A percentile compares a stretch with the other conserved stretches of the same genome.
phyloP scores from a whole-genome alignment of 2,888 invertebrate genomes.

The Smittia aterrima region DNA sequence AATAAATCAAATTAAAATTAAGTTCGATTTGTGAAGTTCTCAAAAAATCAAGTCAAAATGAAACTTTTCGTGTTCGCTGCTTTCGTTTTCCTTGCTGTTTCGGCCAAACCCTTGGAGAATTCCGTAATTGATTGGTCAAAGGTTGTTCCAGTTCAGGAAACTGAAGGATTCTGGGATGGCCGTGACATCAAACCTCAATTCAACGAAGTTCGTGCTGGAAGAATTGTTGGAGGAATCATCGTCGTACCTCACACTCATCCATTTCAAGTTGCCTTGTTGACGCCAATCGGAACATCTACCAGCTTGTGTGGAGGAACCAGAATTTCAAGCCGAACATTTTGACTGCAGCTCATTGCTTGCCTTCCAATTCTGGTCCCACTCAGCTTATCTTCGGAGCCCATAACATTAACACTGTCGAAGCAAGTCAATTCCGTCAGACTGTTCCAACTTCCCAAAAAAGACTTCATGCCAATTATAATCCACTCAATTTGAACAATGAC shows the following conservation, averaged over 20 bases:
- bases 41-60: too few species aligned
- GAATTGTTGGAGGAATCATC: slow-evolving; percentile 41
- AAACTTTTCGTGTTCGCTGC: not conserved
- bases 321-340: slow-evolving; percentile 44
- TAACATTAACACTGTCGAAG: not conserved
- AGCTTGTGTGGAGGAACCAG: slow-evolving; percentile 49
- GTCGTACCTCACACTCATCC: slow-evolving; percentile 47
- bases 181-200: not conserved
- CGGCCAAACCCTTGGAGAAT: not conserved
- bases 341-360: slow-evolving; percentile 46
- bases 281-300: slow-evolving; percentile 6
- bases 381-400: slow-evolving; percentile 25
- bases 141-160: slow-evolving; percentile 21
- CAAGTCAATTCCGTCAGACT: slow-evolving; percentile 16
- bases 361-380: not conserved
- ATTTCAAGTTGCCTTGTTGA: slow-evolving; percentile 24
- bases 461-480: not conserved
- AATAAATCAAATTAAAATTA: too few species aligned
- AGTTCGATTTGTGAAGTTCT: too few species aligned
- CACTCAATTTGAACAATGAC: not conserved
- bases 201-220: not conserved
- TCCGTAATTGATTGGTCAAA: not conserved
- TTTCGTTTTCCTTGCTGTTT: slow-evolving; percentile 5
- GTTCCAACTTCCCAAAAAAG: not conserved
- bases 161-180: slow-evolving; percentile 35